Base-by-base conservation (phyloP, 2,797 vertebrate species). In the Enteromius viviparus region DNA sequence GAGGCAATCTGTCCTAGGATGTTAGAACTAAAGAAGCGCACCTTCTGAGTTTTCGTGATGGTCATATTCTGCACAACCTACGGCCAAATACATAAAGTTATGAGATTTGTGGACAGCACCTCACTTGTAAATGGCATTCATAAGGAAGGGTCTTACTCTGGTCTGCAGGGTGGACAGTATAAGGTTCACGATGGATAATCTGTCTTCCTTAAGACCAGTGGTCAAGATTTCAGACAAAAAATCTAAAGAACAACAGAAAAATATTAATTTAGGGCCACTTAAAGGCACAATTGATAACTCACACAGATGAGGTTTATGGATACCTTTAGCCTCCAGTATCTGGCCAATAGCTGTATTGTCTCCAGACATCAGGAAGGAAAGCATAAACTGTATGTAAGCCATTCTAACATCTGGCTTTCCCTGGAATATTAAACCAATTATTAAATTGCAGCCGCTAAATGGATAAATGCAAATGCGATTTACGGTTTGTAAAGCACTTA, bases 21-120 rank as follows among this genome's bases (percentile, higher is more conserved):
- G 9, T 94, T 93, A 0, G 95, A 91, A 0, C 94, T 96, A 85
- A 99, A 99, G 88, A 99, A 98, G 0, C 94, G 96, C 40, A 99
- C 95, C 84, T 99, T 99, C 93, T 99, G 97, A 0, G 98, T 99
- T 91, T 99, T 99, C 60, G 92, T 98, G 76, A 99, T 86, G 1
- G 80, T 93, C 88, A 95, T 97, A 89, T 96, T 97, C 75, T 95
- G 92, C 51, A 99, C 91, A 32, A 99, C 96, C 98, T 99, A 87
- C n/a, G 79, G 17, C 17, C 78, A 80, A 29, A 89, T 5, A 65
- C 14, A 69, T 37, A 51, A 51, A 23, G 7, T 23, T 26, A 0
- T 37, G 19, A 76, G 9, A 23, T 60, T 53, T 11, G 74, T 14
- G 6, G 8, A 29, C 14, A 71, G 17, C 37, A 40, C 11, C 21